Conservation (phyloP, 1,140 invertebrate genomes). For the Brachionus manjavacas region DNA sequence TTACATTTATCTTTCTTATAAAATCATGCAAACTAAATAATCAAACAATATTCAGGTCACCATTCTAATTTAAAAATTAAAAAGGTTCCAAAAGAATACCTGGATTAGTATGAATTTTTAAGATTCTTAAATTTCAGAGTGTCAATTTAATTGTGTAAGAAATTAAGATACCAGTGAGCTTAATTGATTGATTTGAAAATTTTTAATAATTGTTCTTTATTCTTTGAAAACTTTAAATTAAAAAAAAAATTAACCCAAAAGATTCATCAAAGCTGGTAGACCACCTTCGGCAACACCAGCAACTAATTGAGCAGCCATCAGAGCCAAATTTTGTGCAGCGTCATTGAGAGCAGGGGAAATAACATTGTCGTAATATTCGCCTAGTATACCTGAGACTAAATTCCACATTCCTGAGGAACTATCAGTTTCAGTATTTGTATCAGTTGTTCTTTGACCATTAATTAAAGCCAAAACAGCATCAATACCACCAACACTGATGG, state of each 20-base stretch:
- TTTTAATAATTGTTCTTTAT: not conserved
- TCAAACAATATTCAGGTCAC: too few relatives aligned
- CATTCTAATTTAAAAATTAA: too few relatives aligned
- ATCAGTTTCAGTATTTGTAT: not conserved
- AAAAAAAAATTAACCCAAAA: not conserved
- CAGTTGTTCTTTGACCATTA: not conserved
- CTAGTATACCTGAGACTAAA: not conserved
- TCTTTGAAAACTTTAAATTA: not conserved
- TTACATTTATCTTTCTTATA: too few relatives aligned
- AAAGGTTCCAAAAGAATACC: too few relatives aligned
- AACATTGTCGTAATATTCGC: not conserved
- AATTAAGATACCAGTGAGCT: not conserved
- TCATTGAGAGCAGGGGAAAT: not conserved
- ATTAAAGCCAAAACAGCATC: not conserved
- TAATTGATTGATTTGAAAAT: not conserved
- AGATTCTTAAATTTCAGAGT: too few relatives aligned
- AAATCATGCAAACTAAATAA: too few relatives aligned
- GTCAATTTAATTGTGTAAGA: not conserved
- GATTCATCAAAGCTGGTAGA: not conserved
- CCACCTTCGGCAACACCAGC: conserved; percentile 35
- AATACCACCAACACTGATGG: not conserved
- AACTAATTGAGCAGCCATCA: conserved; percentile 29
- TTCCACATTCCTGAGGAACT: not conserved
- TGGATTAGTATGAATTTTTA: too few relatives aligned
- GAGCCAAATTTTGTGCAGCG: not conserved